Conservation (phyloP, 2,113 vertebrate species). For the Corapipo altera region DNA sequence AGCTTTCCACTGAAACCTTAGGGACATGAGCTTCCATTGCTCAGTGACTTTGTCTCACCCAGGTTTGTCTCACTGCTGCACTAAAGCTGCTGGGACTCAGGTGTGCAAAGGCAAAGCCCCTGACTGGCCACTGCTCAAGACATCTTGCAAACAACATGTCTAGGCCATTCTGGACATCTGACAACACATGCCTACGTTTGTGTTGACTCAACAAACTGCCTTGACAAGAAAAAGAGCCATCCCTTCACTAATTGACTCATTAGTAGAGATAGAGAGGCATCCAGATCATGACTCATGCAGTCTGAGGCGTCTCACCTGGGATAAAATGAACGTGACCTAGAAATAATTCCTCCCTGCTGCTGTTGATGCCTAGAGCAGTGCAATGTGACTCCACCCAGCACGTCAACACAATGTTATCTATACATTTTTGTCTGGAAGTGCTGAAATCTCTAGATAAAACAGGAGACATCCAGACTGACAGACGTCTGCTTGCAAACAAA, state of each 20-base stretch:
- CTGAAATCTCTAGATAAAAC: constrained; percentile 19
- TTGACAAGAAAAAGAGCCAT: neutral
- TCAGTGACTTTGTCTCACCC: neutral
- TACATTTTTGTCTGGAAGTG: constrained; percentile 7
- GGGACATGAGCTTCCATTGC: neutral
- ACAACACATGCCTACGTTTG: neutral
- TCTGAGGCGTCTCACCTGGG: neutral
- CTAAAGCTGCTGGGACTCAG: neutral
- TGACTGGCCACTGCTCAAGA: neutral
- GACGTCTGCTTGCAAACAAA: constrained; percentile 6
- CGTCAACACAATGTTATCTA: neutral
- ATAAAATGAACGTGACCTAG: neutral
- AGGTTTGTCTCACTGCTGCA: neutral
- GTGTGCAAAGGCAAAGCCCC: neutral
- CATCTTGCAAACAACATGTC: neutral
- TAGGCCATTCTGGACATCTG: neutral
- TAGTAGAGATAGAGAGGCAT: neutral
- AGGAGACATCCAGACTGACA: constrained; percentile 22
- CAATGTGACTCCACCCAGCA: neutral
- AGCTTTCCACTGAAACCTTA: neutral
- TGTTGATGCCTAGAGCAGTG: constrained; percentile 22
- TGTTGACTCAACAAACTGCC: neutral
- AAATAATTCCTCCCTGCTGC: neutral
- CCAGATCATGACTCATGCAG: constrained; percentile 20
- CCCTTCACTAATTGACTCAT: constrained; percentile 17